Conservation (phyloP, 2,113 vertebrate species). For the Dryoscopus gambensis region DNA sequence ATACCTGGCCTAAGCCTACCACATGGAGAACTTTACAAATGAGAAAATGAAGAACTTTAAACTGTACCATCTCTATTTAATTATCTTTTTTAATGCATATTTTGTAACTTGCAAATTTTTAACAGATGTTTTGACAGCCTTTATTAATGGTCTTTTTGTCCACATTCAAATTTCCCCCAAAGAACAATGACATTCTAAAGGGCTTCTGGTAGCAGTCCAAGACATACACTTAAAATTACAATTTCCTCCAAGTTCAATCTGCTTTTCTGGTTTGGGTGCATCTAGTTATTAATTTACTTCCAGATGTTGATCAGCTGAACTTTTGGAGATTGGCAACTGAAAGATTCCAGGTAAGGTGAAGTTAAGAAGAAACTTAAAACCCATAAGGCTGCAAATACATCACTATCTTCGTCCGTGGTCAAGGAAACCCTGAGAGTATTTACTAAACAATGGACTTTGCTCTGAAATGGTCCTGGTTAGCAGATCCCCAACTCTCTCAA, state of each 20-base stretch:
- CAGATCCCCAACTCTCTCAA: neutral
- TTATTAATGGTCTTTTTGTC: slow-evolving; percentile 47
- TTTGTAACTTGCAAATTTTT: slow-evolving; percentile 49
- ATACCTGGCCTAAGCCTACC: neutral
- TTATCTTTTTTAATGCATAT: slow-evolving; percentile 33
- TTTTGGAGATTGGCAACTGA: neutral
- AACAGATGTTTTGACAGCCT: slow-evolving; percentile 55
- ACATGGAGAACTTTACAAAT: neutral
- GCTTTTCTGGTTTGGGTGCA: slow-evolving; percentile 12
- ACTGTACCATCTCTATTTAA: slow-evolving; percentile 8
- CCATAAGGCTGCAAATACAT: neutral
- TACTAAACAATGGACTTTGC: neutral
- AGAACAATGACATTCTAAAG: slow-evolving; percentile 56
- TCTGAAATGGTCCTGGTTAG: neutral
- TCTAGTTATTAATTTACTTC: neutral
- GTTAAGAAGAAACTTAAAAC: neutral
- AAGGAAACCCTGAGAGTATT: neutral
- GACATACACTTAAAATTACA: slow-evolving; percentile 52
- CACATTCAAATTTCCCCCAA: slow-evolving; percentile 29
- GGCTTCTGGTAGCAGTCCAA: slow-evolving; percentile 46
- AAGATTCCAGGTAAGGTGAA: neutral
- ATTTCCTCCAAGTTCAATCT: neutral
- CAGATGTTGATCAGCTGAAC: neutral
- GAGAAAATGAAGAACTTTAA: slow-evolving; percentile 7
- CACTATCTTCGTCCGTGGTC: neutral